These are phyloP conservation scores for Chymomyza caudatula DNA, from an alignment of 2,888 invertebrate species.

Conservation along the genomic window DNA sequence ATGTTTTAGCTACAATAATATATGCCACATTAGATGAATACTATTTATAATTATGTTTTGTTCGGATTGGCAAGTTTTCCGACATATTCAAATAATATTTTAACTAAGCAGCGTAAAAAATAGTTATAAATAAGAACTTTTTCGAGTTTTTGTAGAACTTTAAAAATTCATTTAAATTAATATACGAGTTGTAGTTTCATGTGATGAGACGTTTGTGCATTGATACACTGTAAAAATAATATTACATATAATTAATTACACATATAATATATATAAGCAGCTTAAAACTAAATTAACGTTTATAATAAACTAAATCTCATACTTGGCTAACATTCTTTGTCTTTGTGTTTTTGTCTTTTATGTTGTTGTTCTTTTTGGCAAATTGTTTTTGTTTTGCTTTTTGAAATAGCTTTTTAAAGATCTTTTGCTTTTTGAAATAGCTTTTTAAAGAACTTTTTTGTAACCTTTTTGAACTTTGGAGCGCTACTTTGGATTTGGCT, in stretches of 20 bases:
- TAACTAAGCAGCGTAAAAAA: background rate
- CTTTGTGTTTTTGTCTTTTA: slow-evolving; percentile 35
- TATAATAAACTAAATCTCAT: slow-evolving; percentile 54
- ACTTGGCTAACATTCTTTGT: slow-evolving; percentile 47
- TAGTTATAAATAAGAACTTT: background rate
- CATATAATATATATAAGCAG: background rate
- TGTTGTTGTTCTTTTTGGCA: slow-evolving; percentile 31
- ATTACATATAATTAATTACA: background rate
- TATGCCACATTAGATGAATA: slow-evolving; percentile 38
- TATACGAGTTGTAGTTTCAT: slow-evolving; percentile 24
- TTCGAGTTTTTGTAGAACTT: background rate
- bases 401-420: background rate
- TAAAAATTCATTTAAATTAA: background rate
- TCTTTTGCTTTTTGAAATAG: background rate
- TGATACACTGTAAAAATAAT: background rate
- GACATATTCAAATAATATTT: background rate
- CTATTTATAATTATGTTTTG: slow-evolving; percentile 22
- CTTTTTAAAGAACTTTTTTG: background rate
- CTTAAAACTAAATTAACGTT: slow-evolving; percentile 57
- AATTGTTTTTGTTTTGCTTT: slow-evolving; percentile 11
- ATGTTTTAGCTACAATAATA: slow-evolving; percentile 38
- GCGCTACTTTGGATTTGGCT: background rate
- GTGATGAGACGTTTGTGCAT: slow-evolving; percentile 46
- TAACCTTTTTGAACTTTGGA: slow-evolving; percentile 3
- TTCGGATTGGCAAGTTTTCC: slow-evolving; percentile 35